Conservation (phyloP, 2,113 vertebrate genomes). For the Harpagus bidentatus region DNA sequence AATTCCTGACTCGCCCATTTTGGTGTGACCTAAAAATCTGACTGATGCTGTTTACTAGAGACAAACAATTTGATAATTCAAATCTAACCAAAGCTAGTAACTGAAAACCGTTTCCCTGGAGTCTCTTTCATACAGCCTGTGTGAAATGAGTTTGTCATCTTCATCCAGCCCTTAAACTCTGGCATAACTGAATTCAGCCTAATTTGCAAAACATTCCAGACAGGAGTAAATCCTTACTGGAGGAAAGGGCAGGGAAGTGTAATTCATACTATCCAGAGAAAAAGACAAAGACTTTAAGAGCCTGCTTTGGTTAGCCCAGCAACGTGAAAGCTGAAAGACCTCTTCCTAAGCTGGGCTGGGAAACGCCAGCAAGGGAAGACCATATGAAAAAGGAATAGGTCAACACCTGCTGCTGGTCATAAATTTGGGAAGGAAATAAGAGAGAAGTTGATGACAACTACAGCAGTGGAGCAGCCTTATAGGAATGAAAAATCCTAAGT, state of each 20-base stretch:
- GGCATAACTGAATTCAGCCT: not conserved
- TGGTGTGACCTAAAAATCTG: not conserved
- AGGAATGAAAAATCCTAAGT: not conserved
- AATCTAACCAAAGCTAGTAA: not conserved
- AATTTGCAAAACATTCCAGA: not conserved
- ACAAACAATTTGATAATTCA: not conserved
- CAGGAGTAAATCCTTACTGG: not conserved
- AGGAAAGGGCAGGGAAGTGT: not conserved
- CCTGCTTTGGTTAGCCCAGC: not conserved
- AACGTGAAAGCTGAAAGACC: not conserved
- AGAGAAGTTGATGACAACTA: not conserved
- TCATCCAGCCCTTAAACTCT: not conserved
- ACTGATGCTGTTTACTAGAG: not conserved
- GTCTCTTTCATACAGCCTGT: not conserved
- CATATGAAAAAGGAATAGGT: not conserved
- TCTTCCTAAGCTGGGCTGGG: not conserved
- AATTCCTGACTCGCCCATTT: not conserved
- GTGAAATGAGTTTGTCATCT: not conserved
- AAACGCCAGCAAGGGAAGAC: not conserved
- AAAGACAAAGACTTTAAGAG: not conserved
- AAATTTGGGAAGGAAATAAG: conserved; percentile 23
- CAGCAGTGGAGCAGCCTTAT: not conserved
- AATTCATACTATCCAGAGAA: not conserved
- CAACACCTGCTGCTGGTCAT: not conserved
- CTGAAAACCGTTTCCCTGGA: not conserved